phyloP scores from a whole-genome alignment of 2,888 invertebrate genomes.

The Drosophila neutralis region DNA sequence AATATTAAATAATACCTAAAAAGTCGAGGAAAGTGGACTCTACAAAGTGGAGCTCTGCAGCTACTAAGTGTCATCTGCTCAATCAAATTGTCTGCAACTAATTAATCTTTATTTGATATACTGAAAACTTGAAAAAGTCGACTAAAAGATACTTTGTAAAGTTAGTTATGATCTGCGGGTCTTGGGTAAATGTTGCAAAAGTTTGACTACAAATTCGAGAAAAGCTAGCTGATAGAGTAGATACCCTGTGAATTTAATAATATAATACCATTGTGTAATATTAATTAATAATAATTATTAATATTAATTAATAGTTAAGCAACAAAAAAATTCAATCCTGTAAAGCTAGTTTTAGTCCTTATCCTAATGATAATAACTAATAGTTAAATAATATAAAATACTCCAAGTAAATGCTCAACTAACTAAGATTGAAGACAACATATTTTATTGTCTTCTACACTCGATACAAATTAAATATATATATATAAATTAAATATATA shows the following conservation, averaged over 20 bases:
- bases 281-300: background rate
- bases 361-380: background rate
- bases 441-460: background rate
- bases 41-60: too few species aligned
- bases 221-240: background rate
- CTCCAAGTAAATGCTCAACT: background rate
- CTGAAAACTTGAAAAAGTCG: too few species aligned
- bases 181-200: fast-evolving
- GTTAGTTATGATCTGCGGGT: background rate
- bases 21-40: background rate
- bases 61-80: too few species aligned
- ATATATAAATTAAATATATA: background rate
- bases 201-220: background rate
- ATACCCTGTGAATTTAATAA: background rate
- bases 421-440: background rate
- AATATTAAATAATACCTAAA: background rate
- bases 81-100: too few species aligned
- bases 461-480: background rate
- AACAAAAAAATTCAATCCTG: background rate
- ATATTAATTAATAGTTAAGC: background rate
- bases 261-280: background rate
- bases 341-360: background rate
- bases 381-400: background rate
- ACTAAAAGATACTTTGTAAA: background rate
- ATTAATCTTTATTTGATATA: too few species aligned